These are phyloP conservation scores for Microchrysa polita DNA, from an alignment of 2,888 invertebrate species.

Conservation along the genomic window DNA sequence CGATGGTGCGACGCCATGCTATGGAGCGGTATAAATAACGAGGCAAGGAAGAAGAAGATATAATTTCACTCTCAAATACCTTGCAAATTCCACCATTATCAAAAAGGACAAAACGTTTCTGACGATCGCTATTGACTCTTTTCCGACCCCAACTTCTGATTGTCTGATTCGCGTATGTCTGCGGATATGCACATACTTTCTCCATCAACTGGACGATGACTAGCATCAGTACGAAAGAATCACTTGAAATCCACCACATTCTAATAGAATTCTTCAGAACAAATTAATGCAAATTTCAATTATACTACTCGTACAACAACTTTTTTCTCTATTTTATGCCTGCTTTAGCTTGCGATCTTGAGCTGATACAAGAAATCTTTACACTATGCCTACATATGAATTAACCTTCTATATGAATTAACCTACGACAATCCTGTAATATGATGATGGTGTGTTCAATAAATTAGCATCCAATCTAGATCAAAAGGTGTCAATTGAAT, in stretches of 20 bases:
- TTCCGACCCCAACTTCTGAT: neutral
- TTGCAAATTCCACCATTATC: conserved; percentile 31
- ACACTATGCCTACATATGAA: neutral
- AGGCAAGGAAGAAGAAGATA: no score
- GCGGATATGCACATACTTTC: neutral
- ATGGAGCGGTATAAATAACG: no score
- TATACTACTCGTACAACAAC: neutral
- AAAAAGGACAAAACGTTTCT: conserved; percentile 25
- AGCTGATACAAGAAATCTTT: neutral
- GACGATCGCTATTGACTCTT: neutral
- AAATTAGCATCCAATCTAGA: neutral
- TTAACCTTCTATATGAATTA: neutral
- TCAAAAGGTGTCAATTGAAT: neutral
- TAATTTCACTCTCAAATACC: neutral
- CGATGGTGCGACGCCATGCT: no score
- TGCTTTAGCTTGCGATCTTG: neutral
- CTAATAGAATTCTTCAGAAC: neutral
- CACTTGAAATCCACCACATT: neutral
- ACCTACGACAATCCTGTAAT: neutral
- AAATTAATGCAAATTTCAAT: neutral
- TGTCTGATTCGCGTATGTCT: neutral
- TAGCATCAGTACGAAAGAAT: no score
- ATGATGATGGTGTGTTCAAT: neutral
- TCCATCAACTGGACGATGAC: neutral
- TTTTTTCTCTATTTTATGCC: neutral